Conservation (phyloP, 53 echinoderm and acorn worm genomes). For the Echinometra lucunter region DNA sequence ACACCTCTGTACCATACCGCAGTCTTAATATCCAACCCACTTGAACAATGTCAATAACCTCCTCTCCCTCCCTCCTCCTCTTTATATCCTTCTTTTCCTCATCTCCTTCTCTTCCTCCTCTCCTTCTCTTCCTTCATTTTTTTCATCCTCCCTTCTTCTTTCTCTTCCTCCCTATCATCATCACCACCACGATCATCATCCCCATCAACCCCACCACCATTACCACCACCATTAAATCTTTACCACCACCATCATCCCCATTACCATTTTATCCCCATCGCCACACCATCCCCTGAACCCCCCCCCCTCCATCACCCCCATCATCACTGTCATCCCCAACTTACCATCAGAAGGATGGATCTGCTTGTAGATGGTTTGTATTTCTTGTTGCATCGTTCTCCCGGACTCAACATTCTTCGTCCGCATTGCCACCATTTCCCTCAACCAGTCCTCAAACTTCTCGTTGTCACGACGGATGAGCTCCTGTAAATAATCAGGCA, state of each 20-base stretch:
- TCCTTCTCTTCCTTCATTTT: too few relatives aligned
- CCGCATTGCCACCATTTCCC: constrained; percentile 88
- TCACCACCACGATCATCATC: background rate
- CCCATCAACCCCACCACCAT: background rate
- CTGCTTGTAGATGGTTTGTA: constrained; percentile 75
- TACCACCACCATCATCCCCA: constrained; percentile 62
- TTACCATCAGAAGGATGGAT: constrained; percentile 82
- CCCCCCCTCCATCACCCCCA: constrained; percentile 82
- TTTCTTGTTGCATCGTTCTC: constrained; percentile 80
- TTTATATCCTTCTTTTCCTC: too few relatives aligned
- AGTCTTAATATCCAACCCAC: too few relatives aligned
- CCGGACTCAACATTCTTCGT: constrained; percentile 81
- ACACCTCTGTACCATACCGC: too few relatives aligned
- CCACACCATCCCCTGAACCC: constrained; percentile 74
- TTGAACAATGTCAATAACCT: too few relatives aligned
- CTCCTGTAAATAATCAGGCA: constrained; percentile 82
- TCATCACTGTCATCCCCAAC: constrained; percentile 46
- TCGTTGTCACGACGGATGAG: constrained; percentile 78
- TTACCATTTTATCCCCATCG: constrained; percentile 64
- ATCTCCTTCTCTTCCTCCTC: too few relatives aligned
- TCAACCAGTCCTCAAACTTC: constrained; percentile 83
- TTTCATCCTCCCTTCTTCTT: too few relatives aligned
- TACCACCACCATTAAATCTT: background rate
- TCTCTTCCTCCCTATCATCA: background rate
- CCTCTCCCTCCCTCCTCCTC: too few relatives aligned